These are phyloP conservation scores for Carlito syrichta DNA, from an alignment of 2,113 vertebrate genomes.

Conservation along the genomic window DNA sequence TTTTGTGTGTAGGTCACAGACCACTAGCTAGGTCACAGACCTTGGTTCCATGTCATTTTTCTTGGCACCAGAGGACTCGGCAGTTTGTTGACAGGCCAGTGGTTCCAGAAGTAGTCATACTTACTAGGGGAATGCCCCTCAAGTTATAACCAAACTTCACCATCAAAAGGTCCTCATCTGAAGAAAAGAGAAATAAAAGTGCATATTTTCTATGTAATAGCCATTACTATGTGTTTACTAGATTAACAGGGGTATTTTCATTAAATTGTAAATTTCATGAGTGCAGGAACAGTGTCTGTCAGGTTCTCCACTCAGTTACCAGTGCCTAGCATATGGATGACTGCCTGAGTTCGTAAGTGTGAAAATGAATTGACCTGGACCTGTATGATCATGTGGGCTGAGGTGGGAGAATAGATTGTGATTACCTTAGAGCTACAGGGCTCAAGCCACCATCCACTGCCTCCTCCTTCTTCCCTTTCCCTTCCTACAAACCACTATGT, in stretches of 20 bases:
- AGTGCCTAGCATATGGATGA: neutral
- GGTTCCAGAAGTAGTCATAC: neutral
- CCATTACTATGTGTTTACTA: neutral
- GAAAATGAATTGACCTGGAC: neutral
- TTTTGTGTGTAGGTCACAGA: neutral
- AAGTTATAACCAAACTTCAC: neutral
- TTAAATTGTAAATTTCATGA: neutral
- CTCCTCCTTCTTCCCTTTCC: neutral
- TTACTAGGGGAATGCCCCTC: neutral
- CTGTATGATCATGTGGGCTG: accelerated
- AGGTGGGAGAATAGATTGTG: neutral
- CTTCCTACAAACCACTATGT: neutral
- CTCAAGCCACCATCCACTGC: neutral
- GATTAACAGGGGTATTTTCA: neutral
- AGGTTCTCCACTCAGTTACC: neutral
- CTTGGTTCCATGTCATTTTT: neutral
- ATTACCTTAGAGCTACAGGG: neutral
- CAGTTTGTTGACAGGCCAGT: neutral
- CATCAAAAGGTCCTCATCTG: neutral
- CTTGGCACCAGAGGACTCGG: neutral
- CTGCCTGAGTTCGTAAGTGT: neutral
- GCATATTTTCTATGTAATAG: neutral
- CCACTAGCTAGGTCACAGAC: neutral
- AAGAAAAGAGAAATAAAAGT: neutral
- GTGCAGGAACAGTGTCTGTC: neutral